Percentiles rank a stretch among this genome's conserved stretches.
Evolutionary conservation across 2,797 vertebrate genomes (phyloP).

Genomic region (Sciurus vulgaris): DNA sequence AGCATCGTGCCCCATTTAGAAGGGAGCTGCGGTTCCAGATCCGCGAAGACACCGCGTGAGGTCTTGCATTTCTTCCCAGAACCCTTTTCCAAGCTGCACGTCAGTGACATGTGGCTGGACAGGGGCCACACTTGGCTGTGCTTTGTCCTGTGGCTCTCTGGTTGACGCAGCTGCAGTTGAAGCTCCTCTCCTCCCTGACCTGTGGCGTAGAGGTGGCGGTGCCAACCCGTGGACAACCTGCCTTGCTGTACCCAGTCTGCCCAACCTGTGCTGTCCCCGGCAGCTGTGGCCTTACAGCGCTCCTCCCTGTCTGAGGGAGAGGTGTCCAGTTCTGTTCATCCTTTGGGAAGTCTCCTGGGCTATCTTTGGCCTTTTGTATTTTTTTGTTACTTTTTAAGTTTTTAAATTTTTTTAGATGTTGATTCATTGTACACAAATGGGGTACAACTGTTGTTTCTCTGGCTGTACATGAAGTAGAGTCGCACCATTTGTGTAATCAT

Average conservation of each 20-base stretch:
- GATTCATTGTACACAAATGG: too few relatives aligned
- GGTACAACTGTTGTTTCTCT: too few relatives aligned
- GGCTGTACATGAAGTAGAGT: too few relatives aligned
- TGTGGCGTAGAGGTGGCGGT: too few relatives aligned
- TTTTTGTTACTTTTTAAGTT: too few relatives aligned
- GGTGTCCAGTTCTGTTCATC: not conserved
- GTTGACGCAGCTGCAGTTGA: too few relatives aligned
- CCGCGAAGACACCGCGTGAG: not conserved
- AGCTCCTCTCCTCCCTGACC: not conserved
- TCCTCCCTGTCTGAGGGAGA: too few relatives aligned
- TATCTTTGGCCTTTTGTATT: not conserved
- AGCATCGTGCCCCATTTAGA: not conserved
- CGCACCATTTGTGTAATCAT: too few relatives aligned
- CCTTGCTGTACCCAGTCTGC: too few relatives aligned
- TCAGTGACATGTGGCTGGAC: not conserved
- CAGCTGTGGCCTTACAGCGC: not conserved
- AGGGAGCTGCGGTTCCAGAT: too few relatives aligned
- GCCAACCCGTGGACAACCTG: fast-evolving
- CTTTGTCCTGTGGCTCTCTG: not conserved
- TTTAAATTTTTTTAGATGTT: too few relatives aligned
- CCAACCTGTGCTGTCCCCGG: too few relatives aligned
- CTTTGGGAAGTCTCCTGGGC: not conserved
- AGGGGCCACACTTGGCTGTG: not conserved
- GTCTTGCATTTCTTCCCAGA: not conserved
- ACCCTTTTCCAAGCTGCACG: not conserved